phyloP scores from a whole-genome alignment of 2,888 invertebrate species.

The Azorinus chamasolen region DNA sequence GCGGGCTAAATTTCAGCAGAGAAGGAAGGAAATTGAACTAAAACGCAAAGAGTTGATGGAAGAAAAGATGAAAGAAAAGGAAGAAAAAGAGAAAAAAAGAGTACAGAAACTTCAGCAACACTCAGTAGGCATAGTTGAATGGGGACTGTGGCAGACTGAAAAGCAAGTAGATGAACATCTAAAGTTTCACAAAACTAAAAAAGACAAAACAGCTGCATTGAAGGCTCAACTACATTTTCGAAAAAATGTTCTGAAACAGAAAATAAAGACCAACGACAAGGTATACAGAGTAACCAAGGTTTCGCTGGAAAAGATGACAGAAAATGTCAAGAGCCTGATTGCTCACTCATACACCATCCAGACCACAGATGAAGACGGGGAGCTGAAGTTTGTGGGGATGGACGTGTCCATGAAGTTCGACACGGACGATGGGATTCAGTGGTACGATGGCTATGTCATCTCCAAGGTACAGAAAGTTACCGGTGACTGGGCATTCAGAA shows the following conservation, averaged over 20 bases:
- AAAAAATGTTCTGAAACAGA: conserved; percentile 16
- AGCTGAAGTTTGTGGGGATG: neutral
- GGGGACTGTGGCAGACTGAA: conserved; percentile 58
- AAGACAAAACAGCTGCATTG: conserved; percentile 9
- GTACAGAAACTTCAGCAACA: conserved; percentile 1
- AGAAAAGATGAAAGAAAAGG: conserved; percentile 22
- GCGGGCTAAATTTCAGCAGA: conserved; percentile 26
- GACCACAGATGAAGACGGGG: neutral
- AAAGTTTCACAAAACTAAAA: conserved; percentile 25
- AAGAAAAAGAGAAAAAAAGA: conserved; percentile 3
- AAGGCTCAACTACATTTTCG: conserved; percentile 33
- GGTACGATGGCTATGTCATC: conserved; percentile 28
- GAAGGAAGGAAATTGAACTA: conserved; percentile 42
- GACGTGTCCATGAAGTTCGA: conserved; percentile 14
- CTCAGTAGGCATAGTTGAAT: conserved; percentile 24
- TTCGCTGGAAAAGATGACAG: neutral
- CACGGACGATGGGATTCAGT: conserved; percentile 14
- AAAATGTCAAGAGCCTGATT: conserved; percentile 14
- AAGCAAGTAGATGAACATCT: conserved; percentile 39
- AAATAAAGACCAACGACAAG: conserved; percentile 2
- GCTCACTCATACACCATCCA: conserved; percentile 1
- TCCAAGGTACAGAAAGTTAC: conserved; percentile 23
- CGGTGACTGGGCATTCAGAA: neutral
- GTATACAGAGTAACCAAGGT: conserved; percentile 6
- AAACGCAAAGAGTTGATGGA: conserved; percentile 29